Evolutionary conservation across 2,888 invertebrate species (phyloP).

Genomic region (Drosophila antonietae): DNA sequence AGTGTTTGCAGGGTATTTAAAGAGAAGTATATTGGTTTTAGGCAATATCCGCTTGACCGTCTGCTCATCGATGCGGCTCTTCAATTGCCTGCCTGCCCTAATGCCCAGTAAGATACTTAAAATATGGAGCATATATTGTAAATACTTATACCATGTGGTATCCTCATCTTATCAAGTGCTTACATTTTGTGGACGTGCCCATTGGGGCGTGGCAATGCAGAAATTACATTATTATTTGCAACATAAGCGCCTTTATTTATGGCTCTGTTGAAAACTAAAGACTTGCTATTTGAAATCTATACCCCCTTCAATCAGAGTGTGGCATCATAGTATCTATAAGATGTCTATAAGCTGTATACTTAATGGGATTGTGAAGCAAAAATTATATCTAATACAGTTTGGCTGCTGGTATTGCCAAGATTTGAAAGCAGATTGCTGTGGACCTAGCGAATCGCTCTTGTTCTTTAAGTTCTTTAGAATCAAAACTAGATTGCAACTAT

Average conservation of each 20-base stretch:
- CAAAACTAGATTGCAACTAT: too few relatives aligned
- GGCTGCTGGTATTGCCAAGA: neutral
- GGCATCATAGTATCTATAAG: neutral
- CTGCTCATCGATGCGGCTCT: neutral
- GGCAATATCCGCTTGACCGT: neutral
- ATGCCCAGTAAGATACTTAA: too few relatives aligned
- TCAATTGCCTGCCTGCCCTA: neutral
- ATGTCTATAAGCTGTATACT: neutral
- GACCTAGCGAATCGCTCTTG: too few relatives aligned
- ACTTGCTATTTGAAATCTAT: neutral
- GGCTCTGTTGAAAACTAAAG: neutral
- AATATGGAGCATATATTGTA: neutral
- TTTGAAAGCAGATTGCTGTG: neutral
- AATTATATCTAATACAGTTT: neutral
- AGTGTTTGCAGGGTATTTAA: neutral
- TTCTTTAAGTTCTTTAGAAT: too few relatives aligned
- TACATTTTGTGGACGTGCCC: neutral
- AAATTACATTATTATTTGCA: slow-evolving; percentile 3
- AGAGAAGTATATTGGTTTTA: neutral
- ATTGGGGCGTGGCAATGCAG: slow-evolving; percentile 1
- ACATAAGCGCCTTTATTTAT: neutral
- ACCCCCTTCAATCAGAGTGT: neutral
- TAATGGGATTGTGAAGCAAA: too few relatives aligned
- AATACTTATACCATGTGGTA: neutral
- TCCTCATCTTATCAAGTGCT: slow-evolving; percentile 1